These are phyloP conservation scores for Adelphocoris suturalis DNA, from an alignment of 2,888 invertebrate genomes.

Conservation along the genomic window DNA sequence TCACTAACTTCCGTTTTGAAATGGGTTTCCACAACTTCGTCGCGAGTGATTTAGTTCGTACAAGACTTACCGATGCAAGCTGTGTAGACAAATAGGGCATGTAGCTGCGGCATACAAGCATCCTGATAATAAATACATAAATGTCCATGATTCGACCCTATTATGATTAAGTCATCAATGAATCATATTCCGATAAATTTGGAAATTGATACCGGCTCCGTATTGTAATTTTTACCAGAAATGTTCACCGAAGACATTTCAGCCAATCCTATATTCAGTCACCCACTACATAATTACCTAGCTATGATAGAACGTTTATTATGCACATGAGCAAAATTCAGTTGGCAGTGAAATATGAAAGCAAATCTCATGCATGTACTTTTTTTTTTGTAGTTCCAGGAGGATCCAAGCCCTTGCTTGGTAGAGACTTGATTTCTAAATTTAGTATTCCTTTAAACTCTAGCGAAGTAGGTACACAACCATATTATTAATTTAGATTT, in stretches of 20 bases:
- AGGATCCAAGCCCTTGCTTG: constrained; percentile 31
- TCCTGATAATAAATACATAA: background rate
- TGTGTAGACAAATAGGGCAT: background rate
- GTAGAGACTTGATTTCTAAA: constrained; percentile 48
- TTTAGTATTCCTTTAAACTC: background rate
- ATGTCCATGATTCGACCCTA: background rate
- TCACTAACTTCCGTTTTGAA: too few species aligned
- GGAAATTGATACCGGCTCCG: constrained; percentile 12
- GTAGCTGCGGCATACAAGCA: constrained; percentile 7
- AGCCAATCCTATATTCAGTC: background rate
- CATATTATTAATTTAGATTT: background rate
- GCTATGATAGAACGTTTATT: constrained; percentile 47
- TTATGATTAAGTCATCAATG: background rate
- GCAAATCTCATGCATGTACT: background rate
- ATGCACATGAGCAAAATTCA: constrained; percentile 36
- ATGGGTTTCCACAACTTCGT: too few species aligned
- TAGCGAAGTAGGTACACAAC: background rate
- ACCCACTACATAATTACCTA: background rate
- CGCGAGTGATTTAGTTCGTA: too few species aligned
- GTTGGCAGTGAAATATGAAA: background rate
- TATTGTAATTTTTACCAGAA: constrained; percentile 44
- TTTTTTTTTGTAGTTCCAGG: constrained; percentile 54
- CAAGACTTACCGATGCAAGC: background rate
- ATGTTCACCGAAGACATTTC: constrained; percentile 32
- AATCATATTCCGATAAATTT: background rate